Conservation (phyloP, 2,888 invertebrate species). For the Campoplex capitator region DNA sequence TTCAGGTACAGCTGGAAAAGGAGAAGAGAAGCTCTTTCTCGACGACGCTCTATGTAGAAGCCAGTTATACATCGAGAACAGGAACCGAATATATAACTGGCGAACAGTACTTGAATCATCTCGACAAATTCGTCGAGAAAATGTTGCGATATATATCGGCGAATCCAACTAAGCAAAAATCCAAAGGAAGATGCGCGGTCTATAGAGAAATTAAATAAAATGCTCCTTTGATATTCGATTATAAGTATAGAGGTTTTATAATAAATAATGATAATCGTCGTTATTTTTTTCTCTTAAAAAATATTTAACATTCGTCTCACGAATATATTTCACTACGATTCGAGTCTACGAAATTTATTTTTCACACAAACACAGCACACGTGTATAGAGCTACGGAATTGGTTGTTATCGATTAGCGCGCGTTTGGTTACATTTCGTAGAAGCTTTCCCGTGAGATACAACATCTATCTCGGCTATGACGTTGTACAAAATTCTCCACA, state of each 20-base stretch:
- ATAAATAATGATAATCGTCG: no score
- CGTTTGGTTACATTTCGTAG: constrained; percentile 23
- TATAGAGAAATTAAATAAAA: neutral
- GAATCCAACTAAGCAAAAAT: neutral
- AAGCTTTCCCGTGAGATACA: constrained; percentile 23
- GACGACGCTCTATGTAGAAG: constrained; percentile 5
- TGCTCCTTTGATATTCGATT: neutral
- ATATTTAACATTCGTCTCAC: neutral
- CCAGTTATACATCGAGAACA: constrained; percentile 10
- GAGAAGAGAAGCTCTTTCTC: neutral
- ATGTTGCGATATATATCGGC: neutral
- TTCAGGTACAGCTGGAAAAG: constrained; percentile 42
- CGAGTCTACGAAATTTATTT: neutral
- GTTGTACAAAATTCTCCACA: neutral
- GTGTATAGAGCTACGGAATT: neutral
- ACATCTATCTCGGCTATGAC: neutral
- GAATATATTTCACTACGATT: neutral
- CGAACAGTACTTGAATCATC: constrained; percentile 7
- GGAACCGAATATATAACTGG: constrained; percentile 3
- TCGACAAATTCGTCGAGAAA: neutral
- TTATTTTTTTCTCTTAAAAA: neutral
- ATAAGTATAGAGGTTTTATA: no score
- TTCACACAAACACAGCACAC: neutral
- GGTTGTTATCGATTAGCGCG: constrained; percentile 15
- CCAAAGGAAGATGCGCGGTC: neutral